phyloP scores from a whole-genome alignment of 2,797 vertebrate species.

The Gobio occitaniae region DNA sequence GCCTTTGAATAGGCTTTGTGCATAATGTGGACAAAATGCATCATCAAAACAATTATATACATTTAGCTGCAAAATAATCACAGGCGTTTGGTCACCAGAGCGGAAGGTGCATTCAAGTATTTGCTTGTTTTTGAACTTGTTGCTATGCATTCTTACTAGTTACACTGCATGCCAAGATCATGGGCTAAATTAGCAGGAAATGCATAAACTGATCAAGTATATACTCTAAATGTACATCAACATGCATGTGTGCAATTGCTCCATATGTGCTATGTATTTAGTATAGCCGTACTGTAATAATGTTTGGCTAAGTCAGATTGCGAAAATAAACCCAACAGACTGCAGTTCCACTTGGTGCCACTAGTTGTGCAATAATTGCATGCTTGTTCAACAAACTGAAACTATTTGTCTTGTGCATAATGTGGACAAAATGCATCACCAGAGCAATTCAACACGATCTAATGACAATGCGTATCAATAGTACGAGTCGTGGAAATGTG shows the following conservation, averaged over 20 bases:
- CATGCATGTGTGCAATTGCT: background rate
- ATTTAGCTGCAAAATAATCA: background rate
- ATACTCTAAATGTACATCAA: background rate
- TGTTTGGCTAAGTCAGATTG: background rate
- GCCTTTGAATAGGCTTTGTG: background rate
- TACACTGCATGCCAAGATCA: background rate
- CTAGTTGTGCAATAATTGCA: background rate
- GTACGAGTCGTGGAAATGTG: too few species aligned
- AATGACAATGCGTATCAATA: too few species aligned
- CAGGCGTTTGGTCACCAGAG: background rate
- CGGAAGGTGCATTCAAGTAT: background rate
- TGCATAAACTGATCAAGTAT: background rate
- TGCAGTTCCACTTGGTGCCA: background rate
- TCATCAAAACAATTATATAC: background rate
- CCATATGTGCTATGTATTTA: background rate
- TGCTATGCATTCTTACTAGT: background rate
- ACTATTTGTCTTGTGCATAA: background rate
- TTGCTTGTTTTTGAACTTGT: background rate
- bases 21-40: background rate
- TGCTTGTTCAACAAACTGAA: background rate
- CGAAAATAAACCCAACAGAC: background rate
- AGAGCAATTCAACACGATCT: background rate
- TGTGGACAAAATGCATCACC: background rate
- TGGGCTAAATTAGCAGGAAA: background rate
- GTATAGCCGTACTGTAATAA: background rate